Percentiles rank a stretch among this genome's conserved stretches.
These are phyloP conservation scores for Artemisiospiza belli DNA, from an alignment of 2,113 vertebrate species.

Conservation along the genomic window DNA sequence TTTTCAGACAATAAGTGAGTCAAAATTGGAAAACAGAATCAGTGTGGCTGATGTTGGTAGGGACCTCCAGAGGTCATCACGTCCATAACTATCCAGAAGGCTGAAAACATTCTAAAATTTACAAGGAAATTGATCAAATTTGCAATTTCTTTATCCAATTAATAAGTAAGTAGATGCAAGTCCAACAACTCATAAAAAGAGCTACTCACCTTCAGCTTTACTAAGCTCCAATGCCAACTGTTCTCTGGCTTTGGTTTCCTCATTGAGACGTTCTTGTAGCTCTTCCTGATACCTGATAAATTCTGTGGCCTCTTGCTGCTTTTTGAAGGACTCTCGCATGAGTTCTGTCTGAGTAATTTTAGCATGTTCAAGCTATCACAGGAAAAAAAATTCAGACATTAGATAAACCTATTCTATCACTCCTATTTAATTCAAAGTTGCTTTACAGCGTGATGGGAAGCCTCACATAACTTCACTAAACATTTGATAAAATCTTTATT, in stretches of 20 bases:
- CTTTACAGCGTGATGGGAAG: not conserved
- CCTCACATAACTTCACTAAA: not conserved
- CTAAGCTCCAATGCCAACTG: constrained; percentile 92
- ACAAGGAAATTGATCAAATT: not conserved
- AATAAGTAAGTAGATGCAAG: not conserved
- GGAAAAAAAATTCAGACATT: not conserved
- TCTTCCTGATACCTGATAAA: constrained; percentile 89
- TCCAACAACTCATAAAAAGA: not conserved
- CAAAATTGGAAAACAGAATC: not conserved
- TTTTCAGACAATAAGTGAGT: not conserved
- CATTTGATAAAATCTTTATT: not conserved
- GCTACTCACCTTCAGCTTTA: constrained; percentile 85
- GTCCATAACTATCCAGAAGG: not conserved
- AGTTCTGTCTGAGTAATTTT: constrained; percentile 92
- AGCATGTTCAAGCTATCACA: constrained; percentile 90
- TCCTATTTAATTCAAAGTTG: not conserved
- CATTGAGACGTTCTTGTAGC: constrained; percentile 85
- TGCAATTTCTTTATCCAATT: not conserved
- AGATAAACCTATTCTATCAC: not conserved
- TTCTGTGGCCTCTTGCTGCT: constrained; percentile 86
- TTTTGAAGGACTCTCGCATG: constrained; percentile 90
- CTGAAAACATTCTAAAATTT: not conserved
- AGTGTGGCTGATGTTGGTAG: not conserved
- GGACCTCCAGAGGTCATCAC: not conserved
- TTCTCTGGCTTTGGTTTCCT: constrained; percentile 86